phyloP scores from a whole-genome alignment of 1,140 invertebrate species.

The Musca vetustissima region DNA sequence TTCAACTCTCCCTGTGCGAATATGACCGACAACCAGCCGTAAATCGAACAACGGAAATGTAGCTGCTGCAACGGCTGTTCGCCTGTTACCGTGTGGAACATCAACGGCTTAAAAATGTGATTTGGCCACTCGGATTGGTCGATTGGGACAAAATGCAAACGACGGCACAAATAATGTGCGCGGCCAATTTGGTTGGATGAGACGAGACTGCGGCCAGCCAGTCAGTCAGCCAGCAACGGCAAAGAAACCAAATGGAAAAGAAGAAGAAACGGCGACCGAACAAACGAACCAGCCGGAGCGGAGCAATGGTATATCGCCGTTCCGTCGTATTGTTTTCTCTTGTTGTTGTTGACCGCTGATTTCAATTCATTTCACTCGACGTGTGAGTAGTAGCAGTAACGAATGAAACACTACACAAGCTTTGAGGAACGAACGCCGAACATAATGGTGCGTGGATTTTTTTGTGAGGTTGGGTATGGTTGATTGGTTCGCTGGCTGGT shows the following conservation, averaged over 20 bases:
- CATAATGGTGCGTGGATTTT: too few relatives aligned
- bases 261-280: not conserved
- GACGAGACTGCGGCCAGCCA: too few relatives aligned
- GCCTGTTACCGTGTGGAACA: conserved; percentile 54
- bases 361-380: not conserved
- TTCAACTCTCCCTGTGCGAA: too few relatives aligned
- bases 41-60: conserved; percentile 29
- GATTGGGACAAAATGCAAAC: conserved; percentile 35
- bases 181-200: conserved; percentile 18
- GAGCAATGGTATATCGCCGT: too few relatives aligned
- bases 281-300: not conserved
- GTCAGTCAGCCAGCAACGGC: too few relatives aligned
- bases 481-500: too few relatives aligned
- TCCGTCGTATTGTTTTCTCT: not conserved
- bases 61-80: conserved; percentile 31
- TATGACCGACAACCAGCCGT: not conserved
- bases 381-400: too few relatives aligned
- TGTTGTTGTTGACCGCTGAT: not conserved
- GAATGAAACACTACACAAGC: too few relatives aligned
- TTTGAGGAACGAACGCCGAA: not conserved
- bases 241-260: not conserved
- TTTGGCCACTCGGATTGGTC: conserved; percentile 53
- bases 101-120: conserved; percentile 49
- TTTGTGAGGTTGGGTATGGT: too few relatives aligned
- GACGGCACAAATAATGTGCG: conserved; percentile 12